Evolutionary conservation across 2,797 vertebrate species (phyloP).

Genomic region (Acipenser ruthenus): DNA sequence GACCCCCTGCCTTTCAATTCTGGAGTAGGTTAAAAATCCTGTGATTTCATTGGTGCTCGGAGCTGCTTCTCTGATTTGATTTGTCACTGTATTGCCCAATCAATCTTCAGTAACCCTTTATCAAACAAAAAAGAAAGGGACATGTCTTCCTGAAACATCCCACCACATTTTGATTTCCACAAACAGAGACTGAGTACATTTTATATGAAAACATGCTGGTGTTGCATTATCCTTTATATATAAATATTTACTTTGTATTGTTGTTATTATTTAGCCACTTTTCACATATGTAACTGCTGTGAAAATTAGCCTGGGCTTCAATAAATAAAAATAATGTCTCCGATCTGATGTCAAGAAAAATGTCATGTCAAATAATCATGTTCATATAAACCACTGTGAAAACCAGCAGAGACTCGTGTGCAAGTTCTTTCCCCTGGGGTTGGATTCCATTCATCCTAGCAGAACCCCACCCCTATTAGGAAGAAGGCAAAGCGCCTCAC

Average conservation of each 20-base stretch:
- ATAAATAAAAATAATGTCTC: constrained; percentile 2
- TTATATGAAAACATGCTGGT: constrained; percentile 20
- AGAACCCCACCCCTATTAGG: no score
- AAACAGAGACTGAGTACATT: constrained; percentile 13
- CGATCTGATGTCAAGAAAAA: constrained; percentile 34
- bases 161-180: neutral
- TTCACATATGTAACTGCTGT: constrained; percentile 18
- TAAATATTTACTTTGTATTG: constrained; percentile 21
- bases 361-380: constrained; percentile 43
- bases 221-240: constrained; percentile 18
- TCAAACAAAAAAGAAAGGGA: neutral
- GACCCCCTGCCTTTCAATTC: no score
- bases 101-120: neutral
- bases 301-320: constrained; percentile 6
- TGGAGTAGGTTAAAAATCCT: neutral
- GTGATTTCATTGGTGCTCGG: neutral
- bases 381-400: constrained; percentile 64
- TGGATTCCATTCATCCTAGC: no score
- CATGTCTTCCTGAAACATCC: constrained; percentile 15
- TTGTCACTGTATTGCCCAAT: neutral
- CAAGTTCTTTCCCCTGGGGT: no score
- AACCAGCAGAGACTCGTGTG: constrained; percentile 23
- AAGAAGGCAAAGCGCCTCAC: no score
- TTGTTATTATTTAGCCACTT: constrained; percentile 16
- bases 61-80: neutral